Conservation (phyloP, 2,113 vertebrate genomes). For the Noturus placidus region DNA sequence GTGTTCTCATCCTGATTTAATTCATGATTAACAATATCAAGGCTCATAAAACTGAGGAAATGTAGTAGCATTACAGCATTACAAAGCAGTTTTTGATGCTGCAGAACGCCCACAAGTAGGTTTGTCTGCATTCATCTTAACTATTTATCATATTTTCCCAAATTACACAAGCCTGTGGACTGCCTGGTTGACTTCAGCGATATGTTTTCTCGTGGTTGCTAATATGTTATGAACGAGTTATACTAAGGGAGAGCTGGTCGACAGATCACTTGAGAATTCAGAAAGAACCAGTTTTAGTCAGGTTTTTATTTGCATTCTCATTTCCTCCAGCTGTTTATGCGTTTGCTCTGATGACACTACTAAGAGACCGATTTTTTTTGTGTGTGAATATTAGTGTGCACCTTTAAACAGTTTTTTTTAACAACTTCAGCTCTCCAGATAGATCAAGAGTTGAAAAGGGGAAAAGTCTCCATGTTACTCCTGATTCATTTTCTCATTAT, state of each 20-base stretch:
- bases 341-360: not conserved
- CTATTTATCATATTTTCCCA: not conserved
- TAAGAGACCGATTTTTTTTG: not conserved
- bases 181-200: not conserved
- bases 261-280: not conserved
- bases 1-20: not conserved
- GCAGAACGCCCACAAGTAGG: not conserved
- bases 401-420: not conserved
- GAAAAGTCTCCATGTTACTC: not conserved
- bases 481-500: not conserved
- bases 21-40: not conserved
- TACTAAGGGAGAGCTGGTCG: not conserved
- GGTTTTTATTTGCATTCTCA: slow-evolving; percentile 1
- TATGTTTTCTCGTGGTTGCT: not conserved
- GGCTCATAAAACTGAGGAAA: not conserved
- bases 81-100: not conserved
- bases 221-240: no score
- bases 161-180: no score
- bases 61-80: not conserved
- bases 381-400: not conserved
- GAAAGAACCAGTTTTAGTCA: not conserved
- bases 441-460: not conserved
- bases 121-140: not conserved
- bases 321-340: not conserved
- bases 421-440: not conserved